Conservation (phyloP, 2,797 vertebrate genomes). For the Chaetophractus vellerosus region DNA sequence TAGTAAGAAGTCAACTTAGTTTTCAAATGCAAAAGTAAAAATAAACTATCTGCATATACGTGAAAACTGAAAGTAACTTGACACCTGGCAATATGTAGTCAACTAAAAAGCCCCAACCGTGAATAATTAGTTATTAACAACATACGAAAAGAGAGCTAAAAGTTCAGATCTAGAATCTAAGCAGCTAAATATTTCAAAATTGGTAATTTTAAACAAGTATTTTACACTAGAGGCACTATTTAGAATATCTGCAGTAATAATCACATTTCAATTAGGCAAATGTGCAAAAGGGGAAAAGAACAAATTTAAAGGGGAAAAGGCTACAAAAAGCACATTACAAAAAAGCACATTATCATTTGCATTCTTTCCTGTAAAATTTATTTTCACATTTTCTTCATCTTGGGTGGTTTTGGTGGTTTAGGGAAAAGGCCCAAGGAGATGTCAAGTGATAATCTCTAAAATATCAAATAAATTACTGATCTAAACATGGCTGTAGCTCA, state of each 20-base stretch:
- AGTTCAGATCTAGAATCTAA: slow-evolving; percentile 48
- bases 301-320: not conserved
- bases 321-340: not conserved
- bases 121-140: slow-evolving; percentile 35
- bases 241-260: slow-evolving; percentile 35
- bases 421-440: slow-evolving; percentile 25
- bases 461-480: slow-evolving; percentile 16
- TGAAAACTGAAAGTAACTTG: slow-evolving; percentile 60
- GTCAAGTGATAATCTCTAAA: slow-evolving; percentile 47
- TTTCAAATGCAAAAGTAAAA: slow-evolving; percentile 37
- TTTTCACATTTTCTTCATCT: slow-evolving; percentile 46
- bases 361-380: slow-evolving; percentile 60
- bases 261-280: slow-evolving; percentile 34
- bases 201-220: slow-evolving; percentile 29
- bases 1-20: not conserved
- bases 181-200: slow-evolving; percentile 51
- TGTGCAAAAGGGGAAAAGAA: slow-evolving; percentile 27
- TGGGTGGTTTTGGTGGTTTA: slow-evolving; percentile 41
- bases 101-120: slow-evolving; percentile 38
- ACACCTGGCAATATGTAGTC: not conserved
- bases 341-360: not conserved
- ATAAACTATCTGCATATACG: slow-evolving; percentile 6
- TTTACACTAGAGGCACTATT: not conserved
- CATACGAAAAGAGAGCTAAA: not conserved
- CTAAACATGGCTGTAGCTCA: not conserved